Conservation (phyloP, 2,888 invertebrate species). For the Cryptosula pallasiana region DNA sequence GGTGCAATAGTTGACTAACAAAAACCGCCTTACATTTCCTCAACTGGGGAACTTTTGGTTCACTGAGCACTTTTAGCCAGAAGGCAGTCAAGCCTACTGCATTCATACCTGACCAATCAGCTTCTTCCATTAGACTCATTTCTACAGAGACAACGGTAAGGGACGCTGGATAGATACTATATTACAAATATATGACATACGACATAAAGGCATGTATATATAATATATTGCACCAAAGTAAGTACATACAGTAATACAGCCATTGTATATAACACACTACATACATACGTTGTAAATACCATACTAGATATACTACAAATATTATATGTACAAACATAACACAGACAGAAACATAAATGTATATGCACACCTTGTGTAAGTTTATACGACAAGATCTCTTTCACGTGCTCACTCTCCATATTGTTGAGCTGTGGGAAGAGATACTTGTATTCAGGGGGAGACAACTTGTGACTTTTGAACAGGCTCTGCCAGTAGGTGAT, state of each 20-base stretch:
- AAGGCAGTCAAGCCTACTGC: neutral
- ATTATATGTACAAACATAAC: too few species aligned
- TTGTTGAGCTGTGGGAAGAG: neutral
- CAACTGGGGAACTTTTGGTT: neutral
- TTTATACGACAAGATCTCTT: neutral
- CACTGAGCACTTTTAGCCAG: neutral
- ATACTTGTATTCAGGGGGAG: neutral
- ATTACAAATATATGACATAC: too few species aligned
- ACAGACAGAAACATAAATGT: too few species aligned
- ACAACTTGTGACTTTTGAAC: neutral
- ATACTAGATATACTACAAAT: too few species aligned
- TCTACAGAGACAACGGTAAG: too few species aligned
- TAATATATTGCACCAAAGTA: too few species aligned
- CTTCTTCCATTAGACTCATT: neutral
- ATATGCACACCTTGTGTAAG: neutral
- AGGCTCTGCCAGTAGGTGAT: neutral
- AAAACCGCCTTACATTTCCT: neutral
- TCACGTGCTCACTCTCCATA: neutral
- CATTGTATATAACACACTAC: too few species aligned
- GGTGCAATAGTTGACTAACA: neutral
- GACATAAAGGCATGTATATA: too few species aligned
- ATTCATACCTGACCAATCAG: neutral
- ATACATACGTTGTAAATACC: too few species aligned
- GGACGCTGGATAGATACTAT: too few species aligned
- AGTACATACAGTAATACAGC: too few species aligned